phyloP scores from a whole-genome alignment of 1,140 invertebrate genomes.

The Panagrolaimus sp. region DNA sequence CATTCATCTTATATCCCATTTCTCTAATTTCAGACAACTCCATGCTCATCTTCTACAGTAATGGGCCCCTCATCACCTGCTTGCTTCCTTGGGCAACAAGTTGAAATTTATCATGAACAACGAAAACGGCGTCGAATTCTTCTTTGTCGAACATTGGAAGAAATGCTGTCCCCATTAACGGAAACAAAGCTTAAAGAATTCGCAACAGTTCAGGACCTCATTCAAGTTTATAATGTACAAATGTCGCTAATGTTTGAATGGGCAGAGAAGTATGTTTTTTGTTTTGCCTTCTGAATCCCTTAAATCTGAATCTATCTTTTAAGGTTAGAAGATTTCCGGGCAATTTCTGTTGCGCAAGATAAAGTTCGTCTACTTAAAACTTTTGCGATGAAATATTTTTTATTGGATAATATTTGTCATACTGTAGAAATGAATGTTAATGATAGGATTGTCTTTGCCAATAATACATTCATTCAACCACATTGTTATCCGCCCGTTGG shows the following conservation, averaged over 20 bases:
- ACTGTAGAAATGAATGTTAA: slow-evolving; percentile 44
- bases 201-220: slow-evolving; percentile 44
- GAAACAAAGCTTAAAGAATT: slow-evolving; percentile 30
- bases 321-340: slow-evolving; percentile 33
- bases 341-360: slow-evolving; percentile 31
- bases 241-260: slow-evolving; percentile 44
- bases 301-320: background rate
- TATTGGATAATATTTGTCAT: slow-evolving; percentile 54
- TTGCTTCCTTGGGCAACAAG: slow-evolving; percentile 27
- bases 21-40: slow-evolving; percentile 1
- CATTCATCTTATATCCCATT: background rate
- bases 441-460: slow-evolving; percentile 43
- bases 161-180: slow-evolving; percentile 38
- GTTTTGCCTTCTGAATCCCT: too few species aligned
- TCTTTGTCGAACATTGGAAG: slow-evolving; percentile 51
- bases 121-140: slow-evolving; percentile 45
- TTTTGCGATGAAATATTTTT: slow-evolving; percentile 46
- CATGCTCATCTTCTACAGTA: slow-evolving; percentile 8
- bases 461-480: slow-evolving; percentile 40
- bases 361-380: slow-evolving; percentile 41
- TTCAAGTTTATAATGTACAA: slow-evolving; percentile 36
- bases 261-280: slow-evolving; percentile 28
- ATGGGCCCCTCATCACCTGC: slow-evolving; percentile 24
- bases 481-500: slow-evolving; percentile 18
- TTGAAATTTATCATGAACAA: slow-evolving; percentile 48